Evolutionary conservation across 2,113 vertebrate genomes (phyloP).

Genomic region (Tragelaphus imberbis): DNA sequence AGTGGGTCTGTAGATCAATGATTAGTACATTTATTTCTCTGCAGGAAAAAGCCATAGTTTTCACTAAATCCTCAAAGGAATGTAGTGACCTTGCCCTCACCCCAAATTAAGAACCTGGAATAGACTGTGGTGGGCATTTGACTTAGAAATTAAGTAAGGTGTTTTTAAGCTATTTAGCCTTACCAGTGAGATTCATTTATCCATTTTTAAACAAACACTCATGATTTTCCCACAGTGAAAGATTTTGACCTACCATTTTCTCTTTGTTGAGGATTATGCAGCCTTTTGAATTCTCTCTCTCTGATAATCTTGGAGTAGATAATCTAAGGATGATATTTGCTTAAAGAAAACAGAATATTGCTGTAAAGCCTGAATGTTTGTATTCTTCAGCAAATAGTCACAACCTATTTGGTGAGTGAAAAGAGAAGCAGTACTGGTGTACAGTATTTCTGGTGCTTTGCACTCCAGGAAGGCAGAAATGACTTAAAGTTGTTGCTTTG

Average conservation of each 20-base stretch:
- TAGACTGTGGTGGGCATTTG: background rate
- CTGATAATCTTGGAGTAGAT: conserved; percentile 25
- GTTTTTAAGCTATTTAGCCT: background rate
- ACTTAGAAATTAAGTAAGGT: conserved; percentile 34
- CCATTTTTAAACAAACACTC: conserved; percentile 40
- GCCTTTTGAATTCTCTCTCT: conserved; percentile 21
- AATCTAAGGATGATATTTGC: conserved; percentile 31
- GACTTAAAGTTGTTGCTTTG: conserved; percentile 62
- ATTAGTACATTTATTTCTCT: conserved; percentile 25
- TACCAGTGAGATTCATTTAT: conserved; percentile 13
- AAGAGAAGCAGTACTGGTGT: conserved; percentile 65
- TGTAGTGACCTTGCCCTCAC: background rate
- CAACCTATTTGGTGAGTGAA: conserved; percentile 60
- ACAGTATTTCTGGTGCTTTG: conserved; percentile 72
- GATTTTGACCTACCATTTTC: conserved; percentile 33
- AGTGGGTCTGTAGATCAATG: background rate
- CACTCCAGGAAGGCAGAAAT: conserved; percentile 66
- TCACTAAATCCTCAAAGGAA: conserved; percentile 23
- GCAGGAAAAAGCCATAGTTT: background rate
- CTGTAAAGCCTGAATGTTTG: conserved; percentile 17
- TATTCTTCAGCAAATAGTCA: conserved; percentile 57
- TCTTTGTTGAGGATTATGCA: background rate
- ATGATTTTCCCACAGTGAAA: background rate
- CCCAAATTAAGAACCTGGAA: conserved; percentile 22
- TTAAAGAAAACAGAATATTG: conserved; percentile 50